phyloP scores from a whole-genome alignment of 2,113 vertebrate species.

The Tachysurus fulvidraco region DNA sequence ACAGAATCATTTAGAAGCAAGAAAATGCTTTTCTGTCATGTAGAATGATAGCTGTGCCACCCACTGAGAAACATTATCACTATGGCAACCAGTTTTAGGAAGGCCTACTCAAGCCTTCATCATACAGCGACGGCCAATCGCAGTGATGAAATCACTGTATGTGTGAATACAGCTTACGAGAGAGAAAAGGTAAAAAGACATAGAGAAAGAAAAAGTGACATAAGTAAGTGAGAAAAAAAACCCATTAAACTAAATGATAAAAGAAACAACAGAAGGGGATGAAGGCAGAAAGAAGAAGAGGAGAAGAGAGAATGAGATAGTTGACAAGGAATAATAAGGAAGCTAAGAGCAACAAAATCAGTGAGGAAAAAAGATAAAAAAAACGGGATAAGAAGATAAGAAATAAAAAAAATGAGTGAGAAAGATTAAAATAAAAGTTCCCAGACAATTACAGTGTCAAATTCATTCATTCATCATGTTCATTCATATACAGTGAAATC shows the following conservation, averaged over 20 bases:
- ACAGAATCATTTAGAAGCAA: too few species aligned
- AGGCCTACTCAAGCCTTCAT: too few species aligned
- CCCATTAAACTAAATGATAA: neutral
- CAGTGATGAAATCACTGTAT: too few species aligned
- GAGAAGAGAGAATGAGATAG: neutral
- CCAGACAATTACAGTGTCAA: neutral
- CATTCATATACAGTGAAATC: neutral
- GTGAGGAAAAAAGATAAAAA: neutral
- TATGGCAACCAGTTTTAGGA: too few species aligned
- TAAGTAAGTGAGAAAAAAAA: neutral
- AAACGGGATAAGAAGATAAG: neutral
- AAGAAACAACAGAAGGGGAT: neutral
- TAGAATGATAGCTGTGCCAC: too few species aligned
- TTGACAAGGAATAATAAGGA: neutral
- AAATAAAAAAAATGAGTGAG: neutral
- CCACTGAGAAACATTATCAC: too few species aligned
- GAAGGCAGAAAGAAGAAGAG: too few species aligned
- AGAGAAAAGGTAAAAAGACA: neutral
- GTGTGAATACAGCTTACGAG: neutral
- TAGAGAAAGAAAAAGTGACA: neutral
- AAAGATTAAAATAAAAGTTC: neutral
- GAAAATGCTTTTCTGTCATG: too few species aligned
- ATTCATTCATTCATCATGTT: neutral
- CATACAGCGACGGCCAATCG: too few species aligned
- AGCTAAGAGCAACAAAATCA: neutral